These are phyloP conservation scores for Deladenus siricidicola DNA, from an alignment of 2,888 invertebrate genomes.

Conservation along the genomic window DNA sequence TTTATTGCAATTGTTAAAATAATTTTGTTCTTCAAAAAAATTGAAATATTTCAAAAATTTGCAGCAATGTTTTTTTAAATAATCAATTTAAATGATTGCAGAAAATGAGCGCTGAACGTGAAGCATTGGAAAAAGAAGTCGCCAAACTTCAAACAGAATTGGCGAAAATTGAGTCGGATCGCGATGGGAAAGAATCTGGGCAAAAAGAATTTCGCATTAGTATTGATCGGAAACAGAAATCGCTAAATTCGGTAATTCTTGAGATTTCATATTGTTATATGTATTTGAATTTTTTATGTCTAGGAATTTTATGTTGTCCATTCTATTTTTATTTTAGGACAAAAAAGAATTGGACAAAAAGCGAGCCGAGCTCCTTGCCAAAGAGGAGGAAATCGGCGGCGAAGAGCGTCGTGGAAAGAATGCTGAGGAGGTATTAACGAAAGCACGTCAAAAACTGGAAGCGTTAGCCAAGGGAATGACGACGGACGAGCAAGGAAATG, in stretches of 20 bases:
- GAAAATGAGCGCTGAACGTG: slow-evolving; percentile 21
- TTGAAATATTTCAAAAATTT: too few species aligned
- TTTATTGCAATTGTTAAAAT: too few species aligned
- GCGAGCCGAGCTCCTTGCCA: slow-evolving; percentile 47
- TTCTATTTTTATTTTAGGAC: slow-evolving; percentile 55
- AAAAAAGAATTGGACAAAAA: slow-evolving; percentile 54
- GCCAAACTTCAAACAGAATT: slow-evolving; percentile 6
- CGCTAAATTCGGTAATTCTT: slow-evolving; percentile 62
- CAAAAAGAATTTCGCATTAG: slow-evolving; percentile 3
- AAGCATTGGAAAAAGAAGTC: slow-evolving; percentile 13
- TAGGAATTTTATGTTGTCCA: slow-evolving; percentile 56
- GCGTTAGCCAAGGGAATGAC: slow-evolving; percentile 75
- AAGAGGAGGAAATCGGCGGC: slow-evolving; percentile 15
- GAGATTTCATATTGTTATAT: background rate
- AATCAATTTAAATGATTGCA: too few species aligned
- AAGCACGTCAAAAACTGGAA: slow-evolving; percentile 70
- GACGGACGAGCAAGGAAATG: slow-evolving; percentile 67
- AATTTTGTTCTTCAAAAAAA: too few species aligned
- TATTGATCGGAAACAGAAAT: slow-evolving; percentile 53
- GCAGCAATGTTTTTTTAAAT: too few species aligned
- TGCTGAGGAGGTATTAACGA: slow-evolving; percentile 65
- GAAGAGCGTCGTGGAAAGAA: slow-evolving; percentile 64
- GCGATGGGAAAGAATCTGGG: slow-evolving; percentile 21
- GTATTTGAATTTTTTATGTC: background rate
- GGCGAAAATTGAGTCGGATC: slow-evolving; percentile 15